Percentiles rank a stretch among this genome's conserved stretches.
Evolutionary conservation across 2,797 vertebrate species (phyloP).

Genomic region (Alexandromys oeconomus): DNA sequence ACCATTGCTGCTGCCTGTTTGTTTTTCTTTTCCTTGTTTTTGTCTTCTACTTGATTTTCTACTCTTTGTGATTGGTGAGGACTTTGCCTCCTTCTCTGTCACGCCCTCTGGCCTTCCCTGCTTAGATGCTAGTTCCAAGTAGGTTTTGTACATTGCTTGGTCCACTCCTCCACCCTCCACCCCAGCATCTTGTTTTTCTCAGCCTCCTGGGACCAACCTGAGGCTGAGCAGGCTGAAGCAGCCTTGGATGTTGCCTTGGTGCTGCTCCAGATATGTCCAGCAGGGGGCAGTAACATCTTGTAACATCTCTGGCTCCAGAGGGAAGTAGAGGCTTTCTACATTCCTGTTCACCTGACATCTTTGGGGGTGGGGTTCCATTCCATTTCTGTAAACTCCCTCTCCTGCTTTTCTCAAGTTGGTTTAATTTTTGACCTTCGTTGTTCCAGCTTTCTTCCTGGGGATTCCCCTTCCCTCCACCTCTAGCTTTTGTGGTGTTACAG

Average conservation of each 20-base stretch:
- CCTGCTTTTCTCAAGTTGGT: constrained; percentile 65
- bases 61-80: constrained; percentile 33
- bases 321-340: not conserved
- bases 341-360: constrained; percentile 58
- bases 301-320: not conserved
- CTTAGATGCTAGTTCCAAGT: constrained; percentile 52
- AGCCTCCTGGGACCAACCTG: constrained; percentile 25
- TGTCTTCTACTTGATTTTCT: not conserved
- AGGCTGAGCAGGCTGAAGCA: not conserved
- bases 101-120: constrained; percentile 9
- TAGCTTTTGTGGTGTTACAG: constrained; percentile 84
- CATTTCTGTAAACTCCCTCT: constrained; percentile 54
- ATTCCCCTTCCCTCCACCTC: not conserved
- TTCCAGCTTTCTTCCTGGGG: constrained; percentile 72
- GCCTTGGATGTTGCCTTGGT: constrained; percentile 34
- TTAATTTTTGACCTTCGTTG: constrained; percentile 81
- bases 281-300: constrained; percentile 72
- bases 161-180: not conserved
- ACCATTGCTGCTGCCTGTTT: constrained; percentile 38
- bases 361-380: constrained; percentile 65
- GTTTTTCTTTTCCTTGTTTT: not conserved
- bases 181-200: not conserved
- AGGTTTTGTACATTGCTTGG: constrained; percentile 31
- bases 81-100: constrained; percentile 58
- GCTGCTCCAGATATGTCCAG: constrained; percentile 63